Evolutionary conservation across 2,888 invertebrate species (phyloP).

Genomic region (Drosophila borborema): DNA sequence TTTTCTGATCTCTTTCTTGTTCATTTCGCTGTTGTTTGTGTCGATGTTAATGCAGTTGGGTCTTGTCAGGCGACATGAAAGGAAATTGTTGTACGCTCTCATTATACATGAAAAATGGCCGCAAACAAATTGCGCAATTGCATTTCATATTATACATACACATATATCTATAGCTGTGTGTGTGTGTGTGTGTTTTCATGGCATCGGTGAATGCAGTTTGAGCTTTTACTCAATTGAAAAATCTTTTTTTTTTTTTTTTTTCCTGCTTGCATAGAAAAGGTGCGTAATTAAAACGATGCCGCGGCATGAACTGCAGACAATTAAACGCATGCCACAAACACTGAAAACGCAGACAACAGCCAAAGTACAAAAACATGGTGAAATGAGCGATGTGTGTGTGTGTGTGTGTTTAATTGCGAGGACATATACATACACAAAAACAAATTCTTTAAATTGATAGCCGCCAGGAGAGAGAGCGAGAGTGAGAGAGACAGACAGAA

Average conservation of each 20-base stretch:
- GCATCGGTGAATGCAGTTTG: slow-evolving; percentile 44
- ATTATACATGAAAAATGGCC: slow-evolving; percentile 60
- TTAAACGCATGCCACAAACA: slow-evolving; percentile 73
- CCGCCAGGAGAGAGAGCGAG: background rate
- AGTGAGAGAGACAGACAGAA: background rate
- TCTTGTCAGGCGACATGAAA: slow-evolving; percentile 47
- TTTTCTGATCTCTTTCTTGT: background rate
- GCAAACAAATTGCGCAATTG: slow-evolving; percentile 52
- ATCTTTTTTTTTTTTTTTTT: slow-evolving; percentile 19
- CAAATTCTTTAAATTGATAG: slow-evolving; percentile 56
- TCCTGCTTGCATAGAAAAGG: slow-evolving; percentile 62
- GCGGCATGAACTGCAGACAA: slow-evolving; percentile 56
- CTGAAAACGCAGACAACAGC: slow-evolving; percentile 8
- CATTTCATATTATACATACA: slow-evolving; percentile 20
- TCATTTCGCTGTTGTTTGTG: slow-evolving; percentile 9
- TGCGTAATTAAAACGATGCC: slow-evolving; percentile 76
- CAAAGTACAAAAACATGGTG: slow-evolving; percentile 17
- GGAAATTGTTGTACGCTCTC: slow-evolving; percentile 64
- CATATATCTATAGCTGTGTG: background rate
- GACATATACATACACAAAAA: slow-evolving; percentile 20
- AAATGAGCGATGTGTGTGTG: slow-evolving; percentile 58
- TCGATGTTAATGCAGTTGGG: slow-evolving; percentile 38
- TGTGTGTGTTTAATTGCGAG: slow-evolving; percentile 62
- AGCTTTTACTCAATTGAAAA: slow-evolving; percentile 66
- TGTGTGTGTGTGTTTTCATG: slow-evolving; percentile 17